A percentile compares a stretch with the other conserved stretches of the same genome.
Conservation (phyloP, 2,888 invertebrate genomes). For the Leptogaster cylindrica region DNA sequence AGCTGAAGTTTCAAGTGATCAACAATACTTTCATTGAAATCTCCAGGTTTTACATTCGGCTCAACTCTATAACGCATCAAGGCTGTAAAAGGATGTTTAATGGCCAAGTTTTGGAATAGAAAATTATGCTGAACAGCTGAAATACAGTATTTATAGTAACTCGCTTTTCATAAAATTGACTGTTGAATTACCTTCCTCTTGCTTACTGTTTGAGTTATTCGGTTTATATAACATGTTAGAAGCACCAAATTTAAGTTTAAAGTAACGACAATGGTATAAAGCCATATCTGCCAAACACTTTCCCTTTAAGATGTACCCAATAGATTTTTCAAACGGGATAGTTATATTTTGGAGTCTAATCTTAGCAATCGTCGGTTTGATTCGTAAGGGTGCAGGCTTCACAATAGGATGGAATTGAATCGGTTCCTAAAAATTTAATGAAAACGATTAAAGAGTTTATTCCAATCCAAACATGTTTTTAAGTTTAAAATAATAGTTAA, state of each 20-base stretch:
- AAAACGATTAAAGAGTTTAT: no score
- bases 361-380: constrained; percentile 62
- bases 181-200: constrained; percentile 49
- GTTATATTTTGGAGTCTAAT: constrained; percentile 60
- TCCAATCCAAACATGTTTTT: no score
- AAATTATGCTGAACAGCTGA: no score
- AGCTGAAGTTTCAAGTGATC: constrained; percentile 71
- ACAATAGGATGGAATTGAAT: no score
- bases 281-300: constrained; percentile 66
- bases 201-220: no score
- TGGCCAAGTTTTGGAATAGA: no score
- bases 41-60: constrained; percentile 4
- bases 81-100: not conserved
- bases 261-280: constrained; percentile 69
- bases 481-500: no score
- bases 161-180: no score
- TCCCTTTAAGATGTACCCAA: constrained; percentile 54
- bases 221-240: constrained; percentile 66
- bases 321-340: constrained; percentile 59
- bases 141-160: no score
- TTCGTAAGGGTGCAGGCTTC: constrained; percentile 53
- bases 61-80: constrained; percentile 3
- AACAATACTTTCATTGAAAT: constrained; percentile 65
- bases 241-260: constrained; percentile 78
- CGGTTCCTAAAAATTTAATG: no score